phyloP scores from a whole-genome alignment of 2,888 invertebrate genomes.

The Saturnia japonica region DNA sequence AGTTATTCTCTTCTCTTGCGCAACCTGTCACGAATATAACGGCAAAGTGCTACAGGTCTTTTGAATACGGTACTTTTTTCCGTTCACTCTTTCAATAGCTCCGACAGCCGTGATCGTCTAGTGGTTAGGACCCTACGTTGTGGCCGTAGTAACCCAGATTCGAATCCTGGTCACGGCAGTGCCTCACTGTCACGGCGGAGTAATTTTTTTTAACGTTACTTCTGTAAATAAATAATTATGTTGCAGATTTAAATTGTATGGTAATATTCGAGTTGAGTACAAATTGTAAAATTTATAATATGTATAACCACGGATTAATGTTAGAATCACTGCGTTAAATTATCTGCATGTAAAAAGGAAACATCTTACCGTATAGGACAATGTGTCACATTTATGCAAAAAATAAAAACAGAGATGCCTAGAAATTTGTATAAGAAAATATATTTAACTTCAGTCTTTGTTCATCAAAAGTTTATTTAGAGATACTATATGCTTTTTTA shows the following conservation, averaged over 20 bases:
- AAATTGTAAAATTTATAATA: not conserved
- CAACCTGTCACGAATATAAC: slow-evolving; percentile 1
- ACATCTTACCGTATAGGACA: too few relatives aligned
- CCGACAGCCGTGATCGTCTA: slow-evolving; percentile 83
- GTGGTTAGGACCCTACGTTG: slow-evolving; percentile 89
- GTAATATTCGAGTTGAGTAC: not conserved
- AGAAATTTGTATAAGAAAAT: too few relatives aligned
- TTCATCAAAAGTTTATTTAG: too few relatives aligned
- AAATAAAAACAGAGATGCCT: too few relatives aligned
- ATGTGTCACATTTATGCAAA: too few relatives aligned
- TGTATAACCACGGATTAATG: not conserved
- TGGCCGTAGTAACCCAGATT: slow-evolving; percentile 90
- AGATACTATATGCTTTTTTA: too few relatives aligned
- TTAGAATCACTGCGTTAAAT: too few relatives aligned
- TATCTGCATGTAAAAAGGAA: too few relatives aligned
- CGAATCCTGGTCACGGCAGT: slow-evolving; percentile 83
- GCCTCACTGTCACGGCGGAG: slow-evolving; percentile 21
- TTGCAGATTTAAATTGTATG: not conserved
- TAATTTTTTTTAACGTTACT: not conserved
- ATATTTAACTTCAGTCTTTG: too few relatives aligned
- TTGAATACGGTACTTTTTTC: slow-evolving; percentile 22
- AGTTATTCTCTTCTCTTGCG: slow-evolving; percentile 7
- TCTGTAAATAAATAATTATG: too few relatives aligned
- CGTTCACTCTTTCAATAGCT: slow-evolving; percentile 27
- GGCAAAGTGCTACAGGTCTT: slow-evolving; percentile 33